Evolutionary conservation across 2,888 invertebrate genomes (phyloP), one percentile per base, ranked within the genome.

Genomic region (Serripes groenlandicus): DNA sequence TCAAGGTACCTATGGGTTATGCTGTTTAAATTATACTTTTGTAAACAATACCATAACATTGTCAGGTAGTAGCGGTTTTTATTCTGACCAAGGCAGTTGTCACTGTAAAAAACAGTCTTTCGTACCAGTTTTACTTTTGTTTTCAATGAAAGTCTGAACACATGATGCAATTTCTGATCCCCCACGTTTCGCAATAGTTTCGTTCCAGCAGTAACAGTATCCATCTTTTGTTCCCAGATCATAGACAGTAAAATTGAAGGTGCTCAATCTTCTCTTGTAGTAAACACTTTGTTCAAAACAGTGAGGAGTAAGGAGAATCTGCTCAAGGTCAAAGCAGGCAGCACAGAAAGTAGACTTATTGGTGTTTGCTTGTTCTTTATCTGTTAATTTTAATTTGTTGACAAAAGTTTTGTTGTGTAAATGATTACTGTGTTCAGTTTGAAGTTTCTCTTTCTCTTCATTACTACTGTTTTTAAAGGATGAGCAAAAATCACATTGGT

Each of bases 401-500:
- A 23, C 80, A 5, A 75, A 1, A 30, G 37, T 26, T 58, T 81
- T 81, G 49, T 81, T 81, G n/a, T 30, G 26, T 1, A 81, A 42
- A 34, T 76, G 72, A 7, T 28, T 26, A 4, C 37, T 28, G 54
- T 72, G 72, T 54, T 56, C n/a, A 1, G 21, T 1, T n/a, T 71
- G 7, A n/a, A 73, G 15, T 52, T 66, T 75, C 21, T 56, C 26
- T 15, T 37, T 7, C 23, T 32, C 9, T 60, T 66, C 21, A 21
- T 56, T 58, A 7, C 3, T 23, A 26, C n/a, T 3, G 35, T 75
- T 80, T 58, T 56, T 28, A 54, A 28, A 75, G 0, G 71, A 58
- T 0, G 21, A 30, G 56, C 81, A 81, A 5, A 81, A 23, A 37
- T 81, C 81, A 76, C 81, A 72, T 37, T 69, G 66, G 32, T 81